Conservation (phyloP, 2,888 invertebrate genomes). For the Oasisia sp. region DNA sequence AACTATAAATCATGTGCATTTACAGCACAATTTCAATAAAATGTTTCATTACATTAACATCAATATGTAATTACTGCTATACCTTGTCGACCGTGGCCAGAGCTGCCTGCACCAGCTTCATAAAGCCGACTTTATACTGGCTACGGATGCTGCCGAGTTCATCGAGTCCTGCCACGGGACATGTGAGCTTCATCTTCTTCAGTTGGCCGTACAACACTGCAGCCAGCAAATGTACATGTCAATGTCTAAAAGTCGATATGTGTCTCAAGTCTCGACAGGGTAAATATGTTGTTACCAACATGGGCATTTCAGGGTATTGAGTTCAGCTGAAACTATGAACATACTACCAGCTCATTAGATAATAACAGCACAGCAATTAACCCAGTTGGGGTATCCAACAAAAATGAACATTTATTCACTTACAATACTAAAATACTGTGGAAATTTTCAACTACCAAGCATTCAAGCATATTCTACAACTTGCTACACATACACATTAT, state of each 20-base stretch:
- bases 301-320: no score
- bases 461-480: no score
- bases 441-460: no score
- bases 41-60: background rate
- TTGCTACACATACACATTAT: no score
- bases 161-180: slow-evolving; percentile 54
- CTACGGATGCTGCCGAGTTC: slow-evolving; percentile 38
- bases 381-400: no score
- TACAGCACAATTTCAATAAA: background rate
- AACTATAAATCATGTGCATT: background rate
- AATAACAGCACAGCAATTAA: no score
- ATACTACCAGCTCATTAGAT: no score
- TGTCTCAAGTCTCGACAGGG: no score
- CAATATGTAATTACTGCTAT: background rate
- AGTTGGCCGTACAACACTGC: slow-evolving; percentile 56
- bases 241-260: background rate
- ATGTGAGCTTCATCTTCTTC: slow-evolving; percentile 50
- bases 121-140: background rate
- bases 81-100: background rate
- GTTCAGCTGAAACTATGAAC: no score
- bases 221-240: background rate
- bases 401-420: no score
- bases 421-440: no score
- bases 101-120: background rate
- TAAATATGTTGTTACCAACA: no score